Percentiles rank a stretch among this genome's conserved stretches.
Conservation (phyloP, 2,888 invertebrate genomes). For the Rhopalosiphum nymphaeae region DNA sequence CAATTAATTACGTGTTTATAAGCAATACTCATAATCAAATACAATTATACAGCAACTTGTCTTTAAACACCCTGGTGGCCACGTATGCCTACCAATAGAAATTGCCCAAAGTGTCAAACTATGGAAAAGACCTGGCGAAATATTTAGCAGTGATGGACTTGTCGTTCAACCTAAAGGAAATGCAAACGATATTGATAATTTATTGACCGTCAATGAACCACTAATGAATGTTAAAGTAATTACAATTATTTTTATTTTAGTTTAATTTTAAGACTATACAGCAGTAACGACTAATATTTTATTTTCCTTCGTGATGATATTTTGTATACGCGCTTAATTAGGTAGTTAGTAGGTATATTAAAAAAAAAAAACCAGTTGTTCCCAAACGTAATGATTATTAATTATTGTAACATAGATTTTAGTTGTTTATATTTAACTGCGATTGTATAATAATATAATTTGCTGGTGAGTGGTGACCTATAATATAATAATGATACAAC, state of each 20-base stretch:
- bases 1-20: background rate
- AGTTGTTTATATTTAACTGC: background rate
- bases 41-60: background rate
- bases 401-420: background rate
- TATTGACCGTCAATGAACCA: constrained; percentile 21
- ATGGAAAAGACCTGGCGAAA: constrained; percentile 47
- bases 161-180: background rate
- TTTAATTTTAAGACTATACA: background rate
- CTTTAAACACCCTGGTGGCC: constrained; percentile 45
- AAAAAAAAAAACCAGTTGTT: background rate
- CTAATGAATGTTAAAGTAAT: constrained; percentile 53
- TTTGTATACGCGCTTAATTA: background rate
- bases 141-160: constrained; percentile 30
- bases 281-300: background rate
- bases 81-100: constrained; percentile 32
- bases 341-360: background rate
- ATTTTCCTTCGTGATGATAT: background rate
- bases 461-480: background rate
- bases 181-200: background rate
- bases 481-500: background rate
- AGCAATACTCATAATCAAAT: background rate
- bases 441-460: background rate
- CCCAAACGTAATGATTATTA: background rate
- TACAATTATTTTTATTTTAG: background rate
- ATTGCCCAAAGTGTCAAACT: background rate